phyloP scores from a whole-genome alignment of 2,888 invertebrate genomes.

The Ecliptopera silaceata region DNA sequence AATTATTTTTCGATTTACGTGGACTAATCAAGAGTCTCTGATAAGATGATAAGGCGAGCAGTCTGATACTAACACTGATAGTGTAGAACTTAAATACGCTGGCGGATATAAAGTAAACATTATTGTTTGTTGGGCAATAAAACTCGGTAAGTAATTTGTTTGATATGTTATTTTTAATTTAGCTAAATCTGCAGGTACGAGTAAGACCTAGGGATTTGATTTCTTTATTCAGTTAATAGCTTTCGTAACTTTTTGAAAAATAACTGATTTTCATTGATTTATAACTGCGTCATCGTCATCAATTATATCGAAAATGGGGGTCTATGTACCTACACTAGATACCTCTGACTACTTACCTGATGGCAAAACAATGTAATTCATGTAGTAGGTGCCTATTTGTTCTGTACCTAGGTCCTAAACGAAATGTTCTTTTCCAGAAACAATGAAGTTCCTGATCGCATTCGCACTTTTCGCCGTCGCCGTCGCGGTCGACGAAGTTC shows the following conservation, averaged over 20 bases:
- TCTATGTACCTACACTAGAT: not conserved
- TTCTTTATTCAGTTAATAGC: too few relatives aligned
- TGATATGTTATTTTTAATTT: too few relatives aligned
- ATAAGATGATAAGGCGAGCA: constrained; percentile 45
- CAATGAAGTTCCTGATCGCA: constrained; percentile 62
- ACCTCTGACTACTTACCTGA: too few relatives aligned
- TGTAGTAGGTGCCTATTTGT: too few relatives aligned
- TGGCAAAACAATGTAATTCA: too few relatives aligned
- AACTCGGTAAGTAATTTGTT: constrained; percentile 48
- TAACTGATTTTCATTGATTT: too few relatives aligned
- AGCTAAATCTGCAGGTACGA: not conserved
- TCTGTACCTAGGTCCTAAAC: too few relatives aligned
- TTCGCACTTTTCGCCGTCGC: constrained; percentile 58
- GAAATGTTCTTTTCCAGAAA: constrained; percentile 51
- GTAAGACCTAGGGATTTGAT: not conserved
- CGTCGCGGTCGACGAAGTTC: constrained; percentile 42
- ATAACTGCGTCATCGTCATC: not conserved
- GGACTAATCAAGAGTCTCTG: constrained; percentile 58
- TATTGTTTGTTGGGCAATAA: constrained; percentile 48
- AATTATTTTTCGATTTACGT: constrained; percentile 45
- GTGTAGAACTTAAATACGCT: constrained; percentile 33
- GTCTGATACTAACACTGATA: constrained; percentile 35
- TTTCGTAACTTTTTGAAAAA: too few relatives aligned
- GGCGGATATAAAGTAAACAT: constrained; percentile 32
- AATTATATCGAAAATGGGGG: not conserved